Evolutionary conservation across 2,797 vertebrate species (phyloP).

Genomic region (Scleropages formosus): DNA sequence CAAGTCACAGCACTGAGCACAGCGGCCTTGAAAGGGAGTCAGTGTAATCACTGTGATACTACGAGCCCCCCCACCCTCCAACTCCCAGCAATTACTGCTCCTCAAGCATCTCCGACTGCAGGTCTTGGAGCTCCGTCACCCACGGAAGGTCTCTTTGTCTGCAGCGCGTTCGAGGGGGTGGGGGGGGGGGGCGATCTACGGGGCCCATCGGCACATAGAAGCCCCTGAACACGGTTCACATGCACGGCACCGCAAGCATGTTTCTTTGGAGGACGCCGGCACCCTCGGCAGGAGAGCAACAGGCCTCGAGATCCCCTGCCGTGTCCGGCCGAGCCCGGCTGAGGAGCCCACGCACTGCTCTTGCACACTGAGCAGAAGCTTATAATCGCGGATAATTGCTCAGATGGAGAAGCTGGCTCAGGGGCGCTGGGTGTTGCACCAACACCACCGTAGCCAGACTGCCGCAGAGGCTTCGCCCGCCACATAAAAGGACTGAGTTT

Average conservation of each 20-base stretch:
- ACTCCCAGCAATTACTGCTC: constrained; percentile 56
- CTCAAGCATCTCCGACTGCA: constrained; percentile 48
- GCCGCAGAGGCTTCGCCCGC: no score
- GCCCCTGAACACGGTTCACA: no score
- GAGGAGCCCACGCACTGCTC: neutral
- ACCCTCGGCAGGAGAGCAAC: no score
- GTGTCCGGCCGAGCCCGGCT: neutral
- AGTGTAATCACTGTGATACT: constrained; percentile 77
- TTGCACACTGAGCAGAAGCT: constrained; percentile 12
- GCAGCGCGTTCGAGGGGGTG: constrained; percentile 31
- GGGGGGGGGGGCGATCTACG: no score
- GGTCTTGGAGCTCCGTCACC: constrained; percentile 45
- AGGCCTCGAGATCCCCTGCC: no score
- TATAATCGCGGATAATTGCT: constrained; percentile 17
- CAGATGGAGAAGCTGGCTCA: neutral
- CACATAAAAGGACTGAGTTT: no score
- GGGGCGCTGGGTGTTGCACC: no score
- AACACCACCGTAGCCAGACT: no score
- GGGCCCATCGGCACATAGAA: no score
- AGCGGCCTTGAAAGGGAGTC: constrained; percentile 74
- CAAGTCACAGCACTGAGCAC: constrained; percentile 75
- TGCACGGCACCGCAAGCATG: no score
- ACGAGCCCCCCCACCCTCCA: constrained; percentile 16
- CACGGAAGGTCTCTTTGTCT: constrained; percentile 47
- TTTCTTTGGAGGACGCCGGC: no score